A percentile compares a stretch with the other conserved stretches of the same genome.
Conservation (phyloP, 2,888 invertebrate species). For the Spodoptera exigua region DNA sequence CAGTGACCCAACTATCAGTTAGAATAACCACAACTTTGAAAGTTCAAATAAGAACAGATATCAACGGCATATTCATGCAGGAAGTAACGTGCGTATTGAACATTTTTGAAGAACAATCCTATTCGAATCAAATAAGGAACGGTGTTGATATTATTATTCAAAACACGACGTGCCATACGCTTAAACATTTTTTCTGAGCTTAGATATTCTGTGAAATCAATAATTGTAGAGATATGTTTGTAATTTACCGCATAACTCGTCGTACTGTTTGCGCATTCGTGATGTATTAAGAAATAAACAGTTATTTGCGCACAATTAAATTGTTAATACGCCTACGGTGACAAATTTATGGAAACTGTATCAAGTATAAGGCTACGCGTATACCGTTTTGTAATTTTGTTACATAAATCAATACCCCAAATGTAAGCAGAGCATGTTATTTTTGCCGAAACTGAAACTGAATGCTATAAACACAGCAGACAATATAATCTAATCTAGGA, state of each 20-base stretch:
- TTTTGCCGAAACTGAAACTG: no score
- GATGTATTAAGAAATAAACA: conserved; percentile 28
- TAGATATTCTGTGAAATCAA: conserved; percentile 43
- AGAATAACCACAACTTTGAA: conserved; percentile 63
- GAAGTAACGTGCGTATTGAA: conserved; percentile 57
- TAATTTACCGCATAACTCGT: conserved; percentile 40
- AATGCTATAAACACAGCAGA: no score
- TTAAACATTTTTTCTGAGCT: conserved; percentile 21
- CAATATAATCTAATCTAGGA: no score
- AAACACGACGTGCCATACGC: conserved; percentile 24
- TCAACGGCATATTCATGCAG: conserved; percentile 61
- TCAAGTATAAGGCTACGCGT: no score
- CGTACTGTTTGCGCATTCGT: conserved; percentile 43
- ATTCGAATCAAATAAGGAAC: conserved; percentile 22
- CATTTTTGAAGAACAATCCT: conserved; percentile 55
- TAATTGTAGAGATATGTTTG: conserved; percentile 40
- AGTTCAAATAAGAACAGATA: conserved; percentile 63
- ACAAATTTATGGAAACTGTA: conserved; percentile 27
- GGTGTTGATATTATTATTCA: conserved; percentile 30
- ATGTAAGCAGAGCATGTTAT: no score
- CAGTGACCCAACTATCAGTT: conserved; percentile 44
- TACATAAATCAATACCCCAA: no score
- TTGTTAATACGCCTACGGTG: conserved; percentile 22
- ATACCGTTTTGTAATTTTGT: no score
- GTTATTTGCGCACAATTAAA: conserved; percentile 28